Evolutionary conservation across 2,113 vertebrate species (phyloP), one percentile per base, ranked within the genome.

Genomic region (Tachysurus fulvidraco): DNA sequence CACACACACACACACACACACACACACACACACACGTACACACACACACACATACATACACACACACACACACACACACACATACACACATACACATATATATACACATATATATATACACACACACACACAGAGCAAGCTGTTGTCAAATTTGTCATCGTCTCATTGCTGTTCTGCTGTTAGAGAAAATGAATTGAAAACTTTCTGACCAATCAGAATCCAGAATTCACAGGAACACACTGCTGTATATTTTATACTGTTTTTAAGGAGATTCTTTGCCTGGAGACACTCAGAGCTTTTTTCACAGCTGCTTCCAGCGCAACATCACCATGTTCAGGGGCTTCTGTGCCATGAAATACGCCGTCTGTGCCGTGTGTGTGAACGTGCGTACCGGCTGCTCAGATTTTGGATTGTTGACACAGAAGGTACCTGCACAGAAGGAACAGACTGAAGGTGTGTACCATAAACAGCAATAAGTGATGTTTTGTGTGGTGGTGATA

Each of bases 261-360:
- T 74, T 41, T 88, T 52, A 87, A 95, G 94, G 88, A 28, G 90
- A 91, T 23, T 0, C 85, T 0, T 93, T 89, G 50, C 59, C 67
- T 10, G 30, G 85, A 21, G 83, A 84, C 12, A 2, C 83, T 21
- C 90, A 89, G n/a, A 90, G 88, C 36, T 36, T 36, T 36, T 36
- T 36, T 36, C 36, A 36, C 36, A 91, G 93, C 59, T 93, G 85
- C 41, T 95, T 91, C 50, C 93, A 94, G 83, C 95, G 95, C 88
- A 98, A 96, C 88, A 81, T 96, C 44, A 94, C 95, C 0, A 93
- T 99, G 87, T 99, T 97, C 87, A 96, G 92, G 93, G 97, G 96
- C 0, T 99, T 99, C 92, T 99, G 97, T 64, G 97, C 97, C 92
- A 97, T 99, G 95, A 99, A 99, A 90, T 99, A 98, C 21, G 97